phyloP scores from a whole-genome alignment of 92 coral and sea anemone genomes.

The Scolanthus callimorphus region DNA sequence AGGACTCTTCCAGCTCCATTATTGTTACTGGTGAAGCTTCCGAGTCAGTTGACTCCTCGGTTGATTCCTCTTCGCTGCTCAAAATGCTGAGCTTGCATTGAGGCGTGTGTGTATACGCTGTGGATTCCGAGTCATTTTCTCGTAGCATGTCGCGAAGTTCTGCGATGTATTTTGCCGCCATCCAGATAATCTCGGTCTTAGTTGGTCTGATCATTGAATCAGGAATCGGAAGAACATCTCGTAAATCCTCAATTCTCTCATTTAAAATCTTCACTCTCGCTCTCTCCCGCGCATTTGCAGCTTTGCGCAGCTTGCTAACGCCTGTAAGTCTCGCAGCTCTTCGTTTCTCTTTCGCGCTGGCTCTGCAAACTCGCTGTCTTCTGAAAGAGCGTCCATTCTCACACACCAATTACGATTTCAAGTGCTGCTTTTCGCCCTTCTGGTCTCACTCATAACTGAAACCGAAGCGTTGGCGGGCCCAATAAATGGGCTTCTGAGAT shows the following conservation, averaged over 20 bases:
- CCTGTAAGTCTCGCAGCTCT: conserved; percentile 61
- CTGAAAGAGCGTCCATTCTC: conserved; percentile 1
- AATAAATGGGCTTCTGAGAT: conserved; percentile 5
- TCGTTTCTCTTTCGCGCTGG: conserved; percentile 32
- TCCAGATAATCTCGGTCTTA: conserved; percentile 68
- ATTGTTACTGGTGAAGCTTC: background rate
- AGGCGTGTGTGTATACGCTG: background rate
- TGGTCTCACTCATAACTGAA: background rate
- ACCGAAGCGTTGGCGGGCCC: conserved; percentile 3
- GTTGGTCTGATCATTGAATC: conserved; percentile 47
- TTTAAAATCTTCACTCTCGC: conserved; percentile 59
- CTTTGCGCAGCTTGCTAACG: conserved; percentile 66
- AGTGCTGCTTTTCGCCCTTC: background rate
- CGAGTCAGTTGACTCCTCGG: background rate
- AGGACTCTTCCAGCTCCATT: background rate
- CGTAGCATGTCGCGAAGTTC: conserved; percentile 56
- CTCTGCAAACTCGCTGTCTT: background rate
- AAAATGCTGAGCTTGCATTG: background rate
- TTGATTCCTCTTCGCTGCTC: conserved; percentile 3
- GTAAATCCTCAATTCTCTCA: conserved; percentile 44
- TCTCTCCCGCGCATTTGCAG: conserved; percentile 81
- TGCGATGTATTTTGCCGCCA: conserved; percentile 65
- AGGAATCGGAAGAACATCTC: conserved; percentile 45
- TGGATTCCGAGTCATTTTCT: conserved; percentile 24
- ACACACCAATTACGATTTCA: background rate